These are phyloP conservation scores for Corbicula japonica DNA, from an alignment of 2,888 invertebrate genomes.

Conservation along the genomic window DNA sequence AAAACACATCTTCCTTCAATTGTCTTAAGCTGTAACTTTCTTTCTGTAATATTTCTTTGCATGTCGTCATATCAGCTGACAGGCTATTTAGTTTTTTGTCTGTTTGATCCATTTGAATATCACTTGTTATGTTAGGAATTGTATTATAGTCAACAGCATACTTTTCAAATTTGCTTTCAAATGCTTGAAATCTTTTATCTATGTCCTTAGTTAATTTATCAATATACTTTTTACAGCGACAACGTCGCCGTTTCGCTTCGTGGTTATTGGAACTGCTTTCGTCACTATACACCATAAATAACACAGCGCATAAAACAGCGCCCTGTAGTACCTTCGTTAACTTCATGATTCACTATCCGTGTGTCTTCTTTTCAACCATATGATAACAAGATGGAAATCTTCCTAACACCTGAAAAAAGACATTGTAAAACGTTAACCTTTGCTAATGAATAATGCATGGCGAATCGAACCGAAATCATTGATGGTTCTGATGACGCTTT, in stretches of 20 bases:
- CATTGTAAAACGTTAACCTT: neutral
- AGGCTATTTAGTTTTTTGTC: constrained; percentile 56
- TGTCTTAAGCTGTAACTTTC: constrained; percentile 65
- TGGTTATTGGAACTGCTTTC: too few species aligned
- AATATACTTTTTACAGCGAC: constrained; percentile 61
- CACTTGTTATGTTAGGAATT: constrained; percentile 9
- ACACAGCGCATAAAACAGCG: constrained; percentile 37
- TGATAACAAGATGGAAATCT: neutral
- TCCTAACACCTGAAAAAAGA: neutral
- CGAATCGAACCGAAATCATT: neutral
- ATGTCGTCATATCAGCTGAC: constrained; percentile 55
- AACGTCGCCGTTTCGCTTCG: constrained; percentile 38
- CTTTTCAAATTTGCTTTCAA: constrained; percentile 53
- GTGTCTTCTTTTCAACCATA: neutral
- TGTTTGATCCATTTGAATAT: constrained; percentile 37
- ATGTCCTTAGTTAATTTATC: constrained; percentile 59
- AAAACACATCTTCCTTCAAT: constrained; percentile 61
- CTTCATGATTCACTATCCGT: constrained; percentile 17
- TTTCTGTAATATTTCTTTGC: constrained; percentile 60
- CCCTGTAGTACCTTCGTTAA: constrained; percentile 39
- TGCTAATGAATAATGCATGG: neutral
- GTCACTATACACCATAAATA: constrained; percentile 33
- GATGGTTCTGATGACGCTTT: neutral
- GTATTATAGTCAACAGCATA: constrained; percentile 17
- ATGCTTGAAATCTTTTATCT: constrained; percentile 52